These are phyloP conservation scores for Ostrea denselamellosa DNA, from an alignment of 1,140 invertebrate genomes.

Conservation along the genomic window DNA sequence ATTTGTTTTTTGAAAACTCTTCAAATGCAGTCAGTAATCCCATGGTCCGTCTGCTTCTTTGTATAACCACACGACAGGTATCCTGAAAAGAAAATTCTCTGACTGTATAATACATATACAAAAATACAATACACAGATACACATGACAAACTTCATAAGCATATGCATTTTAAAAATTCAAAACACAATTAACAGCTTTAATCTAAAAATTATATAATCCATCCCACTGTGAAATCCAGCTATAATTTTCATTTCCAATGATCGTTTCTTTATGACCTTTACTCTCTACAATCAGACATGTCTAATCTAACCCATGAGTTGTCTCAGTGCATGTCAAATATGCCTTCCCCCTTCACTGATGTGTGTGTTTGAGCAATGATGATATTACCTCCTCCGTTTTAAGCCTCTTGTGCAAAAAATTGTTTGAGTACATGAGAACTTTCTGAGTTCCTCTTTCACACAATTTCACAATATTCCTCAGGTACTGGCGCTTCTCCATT, in stretches of 20 bases:
- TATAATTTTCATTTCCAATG: too few relatives aligned
- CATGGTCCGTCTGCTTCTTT: constrained; percentile 68
- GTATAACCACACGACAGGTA: constrained; percentile 58
- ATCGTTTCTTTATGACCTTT: too few relatives aligned
- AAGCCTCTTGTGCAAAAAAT: constrained; percentile 77
- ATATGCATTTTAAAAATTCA: background rate
- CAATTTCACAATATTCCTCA: constrained; percentile 67
- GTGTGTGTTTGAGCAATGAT: background rate
- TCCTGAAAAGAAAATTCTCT: constrained; percentile 46
- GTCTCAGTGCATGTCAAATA: too few relatives aligned
- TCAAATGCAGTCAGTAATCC: constrained; percentile 63
- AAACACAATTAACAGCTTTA: too few relatives aligned
- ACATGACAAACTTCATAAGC: background rate
- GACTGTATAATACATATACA: background rate
- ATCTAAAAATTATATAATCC: background rate
- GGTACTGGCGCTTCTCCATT: constrained; percentile 61
- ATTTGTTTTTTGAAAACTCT: constrained; percentile 61
- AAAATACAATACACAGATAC: background rate
- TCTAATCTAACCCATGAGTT: too few relatives aligned
- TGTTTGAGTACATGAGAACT: constrained; percentile 77
- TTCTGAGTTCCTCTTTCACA: constrained; percentile 75
- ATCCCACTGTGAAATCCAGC: background rate
- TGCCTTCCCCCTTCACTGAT: background rate
- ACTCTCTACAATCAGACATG: too few relatives aligned
- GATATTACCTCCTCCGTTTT: constrained; percentile 73